Evolutionary conservation across 2,113 vertebrate species (phyloP).

Genomic region (Epinephelus fuscoguttatus): DNA sequence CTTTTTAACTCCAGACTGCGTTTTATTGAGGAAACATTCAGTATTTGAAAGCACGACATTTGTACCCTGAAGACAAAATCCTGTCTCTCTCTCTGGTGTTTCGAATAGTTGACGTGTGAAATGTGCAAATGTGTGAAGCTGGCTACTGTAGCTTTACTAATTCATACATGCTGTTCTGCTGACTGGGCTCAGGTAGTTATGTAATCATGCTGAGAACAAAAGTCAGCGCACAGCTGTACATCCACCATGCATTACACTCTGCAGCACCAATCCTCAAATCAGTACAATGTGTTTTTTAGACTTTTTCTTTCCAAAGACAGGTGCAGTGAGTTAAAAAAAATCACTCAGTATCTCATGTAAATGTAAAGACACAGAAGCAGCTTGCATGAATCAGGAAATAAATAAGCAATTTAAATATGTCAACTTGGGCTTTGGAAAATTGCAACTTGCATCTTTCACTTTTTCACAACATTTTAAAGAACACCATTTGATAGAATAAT

Average conservation of each 20-base stretch:
- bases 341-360: not conserved
- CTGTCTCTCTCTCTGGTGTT: not conserved
- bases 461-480: not conserved
- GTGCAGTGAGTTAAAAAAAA: not conserved
- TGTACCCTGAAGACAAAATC: constrained; percentile 4
- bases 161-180: constrained; percentile 57
- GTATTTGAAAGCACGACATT: not conserved
- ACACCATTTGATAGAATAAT: not conserved
- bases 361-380: not conserved
- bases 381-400: not conserved
- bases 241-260: not conserved
- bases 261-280: not conserved
- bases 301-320: not conserved
- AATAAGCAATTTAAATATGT: not conserved
- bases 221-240: constrained; percentile 8
- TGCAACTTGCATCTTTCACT: not conserved
- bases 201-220: constrained; percentile 20
- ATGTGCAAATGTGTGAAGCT: not conserved
- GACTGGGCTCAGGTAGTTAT: constrained; percentile 52
- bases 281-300: not conserved
- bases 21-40: not conserved
- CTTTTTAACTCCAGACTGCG: not conserved
- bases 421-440: not conserved
- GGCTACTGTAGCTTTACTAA: constrained; percentile 39
- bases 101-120: not conserved